Evolutionary conservation across 2,888 invertebrate species (phyloP).

Genomic region (Anthrax anthrax): DNA sequence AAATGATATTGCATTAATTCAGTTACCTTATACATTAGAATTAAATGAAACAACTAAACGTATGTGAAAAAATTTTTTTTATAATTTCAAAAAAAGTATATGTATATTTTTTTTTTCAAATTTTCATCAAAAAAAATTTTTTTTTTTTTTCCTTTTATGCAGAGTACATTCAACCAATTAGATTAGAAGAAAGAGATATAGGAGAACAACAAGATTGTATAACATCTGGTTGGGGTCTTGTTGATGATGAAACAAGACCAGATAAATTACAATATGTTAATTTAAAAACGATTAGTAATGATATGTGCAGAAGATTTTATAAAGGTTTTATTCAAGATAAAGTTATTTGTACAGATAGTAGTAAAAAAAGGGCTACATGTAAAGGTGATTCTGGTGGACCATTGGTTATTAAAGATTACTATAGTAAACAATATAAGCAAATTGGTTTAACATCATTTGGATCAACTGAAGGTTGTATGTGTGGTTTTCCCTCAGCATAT

Average conservation of each 20-base stretch:
- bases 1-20: constrained; percentile 1
- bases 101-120: too few relatives aligned
- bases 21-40: background rate
- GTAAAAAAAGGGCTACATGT: background rate
- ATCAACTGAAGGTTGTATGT: background rate
- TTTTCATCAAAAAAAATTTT: too few relatives aligned
- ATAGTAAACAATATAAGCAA: too few relatives aligned
- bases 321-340: background rate
- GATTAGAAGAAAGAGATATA: too few relatives aligned
- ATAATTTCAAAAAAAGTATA: too few relatives aligned
- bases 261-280: background rate
- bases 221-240: background rate
- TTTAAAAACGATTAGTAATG: background rate
- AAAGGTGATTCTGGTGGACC: background rate
- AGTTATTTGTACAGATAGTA: background rate
- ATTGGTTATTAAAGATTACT: background rate
- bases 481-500: background rate
- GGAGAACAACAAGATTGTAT: too few relatives aligned
- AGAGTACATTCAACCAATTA: too few relatives aligned
- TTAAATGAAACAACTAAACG: too few relatives aligned
- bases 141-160: too few relatives aligned
- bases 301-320: background rate
- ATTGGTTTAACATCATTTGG: background rate
- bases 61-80: too few relatives aligned
- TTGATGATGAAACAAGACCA: background rate